phyloP scores from a whole-genome alignment of 2,888 invertebrate species.

The Synergus umbraculus region DNA sequence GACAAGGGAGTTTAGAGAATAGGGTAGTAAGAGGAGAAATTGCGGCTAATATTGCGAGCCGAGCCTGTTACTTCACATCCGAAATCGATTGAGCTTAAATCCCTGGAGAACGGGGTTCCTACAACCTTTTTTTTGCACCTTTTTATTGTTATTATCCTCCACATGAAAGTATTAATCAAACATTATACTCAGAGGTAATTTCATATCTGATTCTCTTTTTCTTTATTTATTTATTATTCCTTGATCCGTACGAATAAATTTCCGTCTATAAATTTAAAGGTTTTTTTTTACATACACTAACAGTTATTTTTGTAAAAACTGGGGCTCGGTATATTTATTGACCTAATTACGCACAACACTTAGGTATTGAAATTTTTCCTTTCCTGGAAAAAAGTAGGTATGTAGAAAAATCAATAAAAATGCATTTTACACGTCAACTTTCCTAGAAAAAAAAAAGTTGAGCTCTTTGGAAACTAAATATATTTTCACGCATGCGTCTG shows the following conservation, averaged over 20 bases:
- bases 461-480: neutral
- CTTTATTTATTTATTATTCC: neutral
- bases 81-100: conserved; percentile 75
- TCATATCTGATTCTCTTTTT: neutral
- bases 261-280: too few species aligned
- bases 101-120: conserved; percentile 64
- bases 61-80: conserved; percentile 60
- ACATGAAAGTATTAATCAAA: conserved; percentile 5
- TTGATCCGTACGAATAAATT: neutral
- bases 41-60: conserved; percentile 60
- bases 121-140: conserved; percentile 36
- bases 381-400: conserved; percentile 6
- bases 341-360: neutral
- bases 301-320: neutral
- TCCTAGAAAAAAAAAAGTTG: neutral
- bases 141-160: conserved; percentile 14
- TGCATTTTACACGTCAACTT: neutral
- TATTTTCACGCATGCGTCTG: conserved; percentile 28
- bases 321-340: neutral
- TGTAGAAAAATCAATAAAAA: conserved; percentile 9
- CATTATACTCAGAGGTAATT: neutral
- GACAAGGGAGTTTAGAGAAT: neutral
- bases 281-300: neutral
- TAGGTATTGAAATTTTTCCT: conserved; percentile 7
- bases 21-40: conserved; percentile 15